These are phyloP conservation scores for Ariolimax columbianus DNA, from an alignment of 2,888 invertebrate species.

Conservation along the genomic window DNA sequence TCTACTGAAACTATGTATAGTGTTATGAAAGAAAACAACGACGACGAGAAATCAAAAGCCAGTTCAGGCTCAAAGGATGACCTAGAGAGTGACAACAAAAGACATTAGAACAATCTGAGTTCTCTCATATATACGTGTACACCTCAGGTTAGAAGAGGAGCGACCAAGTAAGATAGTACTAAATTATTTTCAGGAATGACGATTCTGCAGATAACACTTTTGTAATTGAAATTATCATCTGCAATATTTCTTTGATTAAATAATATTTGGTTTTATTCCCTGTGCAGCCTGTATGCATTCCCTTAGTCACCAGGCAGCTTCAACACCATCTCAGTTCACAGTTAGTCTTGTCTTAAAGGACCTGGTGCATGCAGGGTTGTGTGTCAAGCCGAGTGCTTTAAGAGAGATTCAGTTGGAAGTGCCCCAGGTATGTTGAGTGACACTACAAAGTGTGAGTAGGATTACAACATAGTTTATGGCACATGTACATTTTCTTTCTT, in stretches of 20 bases:
- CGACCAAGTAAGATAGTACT: too few relatives aligned
- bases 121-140: too few relatives aligned
- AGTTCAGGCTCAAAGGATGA: too few relatives aligned
- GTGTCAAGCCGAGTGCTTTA: slow-evolving; percentile 92
- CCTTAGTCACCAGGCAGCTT: slow-evolving; percentile 70
- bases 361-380: slow-evolving; percentile 68
- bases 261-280: not conserved
- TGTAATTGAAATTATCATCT: not conserved
- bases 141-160: too few relatives aligned
- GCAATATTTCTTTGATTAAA: too few relatives aligned
- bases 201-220: not conserved
- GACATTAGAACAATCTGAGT: too few relatives aligned
- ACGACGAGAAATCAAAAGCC: too few relatives aligned
- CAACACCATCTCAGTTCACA: not conserved
- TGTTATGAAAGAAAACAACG: too few relatives aligned
- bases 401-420: slow-evolving; percentile 91
- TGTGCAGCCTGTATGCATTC: slow-evolving; percentile 83
- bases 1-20: too few relatives aligned
- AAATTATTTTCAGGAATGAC: not conserved
- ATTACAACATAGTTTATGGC: too few relatives aligned
- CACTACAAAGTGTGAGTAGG: not conserved
- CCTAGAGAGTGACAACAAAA: too few relatives aligned
- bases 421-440: slow-evolving; percentile 86
- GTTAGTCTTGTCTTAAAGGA: slow-evolving; percentile 58
- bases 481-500: too few relatives aligned